A percentile compares a stretch with the other conserved stretches of the same genome.
These are phyloP conservation scores for Theodoxus fluviatilis DNA, from an alignment of 2,888 invertebrate species.

Conservation along the genomic window DNA sequence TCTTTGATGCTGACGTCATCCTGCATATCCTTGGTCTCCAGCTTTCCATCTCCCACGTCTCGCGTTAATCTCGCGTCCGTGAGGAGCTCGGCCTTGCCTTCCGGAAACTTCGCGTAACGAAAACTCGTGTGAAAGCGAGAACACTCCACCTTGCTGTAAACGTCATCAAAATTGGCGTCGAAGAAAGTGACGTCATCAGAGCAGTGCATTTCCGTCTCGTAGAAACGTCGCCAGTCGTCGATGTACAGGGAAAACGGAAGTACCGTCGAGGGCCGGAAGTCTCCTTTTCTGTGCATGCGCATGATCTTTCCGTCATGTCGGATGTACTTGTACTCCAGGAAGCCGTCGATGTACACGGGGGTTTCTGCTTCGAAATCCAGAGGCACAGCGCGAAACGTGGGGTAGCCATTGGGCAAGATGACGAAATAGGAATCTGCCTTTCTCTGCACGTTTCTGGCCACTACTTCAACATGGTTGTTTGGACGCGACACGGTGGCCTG, in stretches of 20 bases:
- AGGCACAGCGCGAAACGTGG: conserved; percentile 34
- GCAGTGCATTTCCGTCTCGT: conserved; percentile 23
- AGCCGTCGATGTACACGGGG: conserved; percentile 33
- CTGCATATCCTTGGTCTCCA: too few species aligned
- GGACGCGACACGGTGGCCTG: conserved; percentile 29
- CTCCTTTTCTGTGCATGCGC: conserved; percentile 37
- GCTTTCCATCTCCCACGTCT: too few species aligned
- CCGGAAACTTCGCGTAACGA: too few species aligned
- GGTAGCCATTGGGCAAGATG: conserved; percentile 35
- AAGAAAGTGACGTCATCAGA: conserved; percentile 28
- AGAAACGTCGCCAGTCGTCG: conserved; percentile 34
- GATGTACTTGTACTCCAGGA: conserved; percentile 38
- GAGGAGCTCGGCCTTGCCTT: too few species aligned
- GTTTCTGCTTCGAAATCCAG: conserved; percentile 38
- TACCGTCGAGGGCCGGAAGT: conserved; percentile 10
- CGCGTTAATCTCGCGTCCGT: too few species aligned
- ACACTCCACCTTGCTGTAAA: too few species aligned
- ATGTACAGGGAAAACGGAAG: conserved; percentile 17
- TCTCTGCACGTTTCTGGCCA: conserved; percentile 31
- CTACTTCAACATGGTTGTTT: conserved; percentile 34
- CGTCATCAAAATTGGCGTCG: conserved; percentile 31
- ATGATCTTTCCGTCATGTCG: conserved; percentile 31
- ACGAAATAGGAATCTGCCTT: conserved; percentile 33
- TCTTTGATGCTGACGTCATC: too few species aligned
- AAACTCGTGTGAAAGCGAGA: too few species aligned